Percentiles rank a stretch among this genome's conserved stretches.
These are phyloP conservation scores for Stylophora pistillata DNA, from an alignment of 64 coral and sea anemone genomes.

Conservation along the genomic window DNA sequence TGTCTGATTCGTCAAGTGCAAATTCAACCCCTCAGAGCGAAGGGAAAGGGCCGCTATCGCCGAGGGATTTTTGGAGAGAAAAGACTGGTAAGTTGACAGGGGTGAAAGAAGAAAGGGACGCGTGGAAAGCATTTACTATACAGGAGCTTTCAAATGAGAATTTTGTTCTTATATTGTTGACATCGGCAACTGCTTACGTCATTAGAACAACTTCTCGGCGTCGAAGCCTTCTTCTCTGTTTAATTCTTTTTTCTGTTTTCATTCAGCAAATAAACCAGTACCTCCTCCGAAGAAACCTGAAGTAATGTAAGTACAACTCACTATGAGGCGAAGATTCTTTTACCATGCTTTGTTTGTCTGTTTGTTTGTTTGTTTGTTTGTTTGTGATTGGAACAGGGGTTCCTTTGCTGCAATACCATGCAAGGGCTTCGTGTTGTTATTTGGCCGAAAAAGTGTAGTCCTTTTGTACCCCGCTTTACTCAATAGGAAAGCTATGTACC, in stretches of 20 bases:
- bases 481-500: too few relatives aligned
- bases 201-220: too few relatives aligned
- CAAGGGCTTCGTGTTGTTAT: too few relatives aligned
- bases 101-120: too few relatives aligned
- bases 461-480: too few relatives aligned
- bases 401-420: background rate
- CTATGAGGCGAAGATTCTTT: background rate
- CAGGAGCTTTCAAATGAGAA: too few relatives aligned
- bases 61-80: conserved; percentile 59
- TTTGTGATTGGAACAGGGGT: background rate
- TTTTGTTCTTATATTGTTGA: too few relatives aligned
- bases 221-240: background rate
- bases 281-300: conserved; percentile 58
- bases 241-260: background rate
- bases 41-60: conserved; percentile 20
- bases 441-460: too few relatives aligned
- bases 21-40: conserved; percentile 57
- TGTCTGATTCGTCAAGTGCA: conserved; percentile 56
- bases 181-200: too few relatives aligned
- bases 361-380: background rate
- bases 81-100: conserved; percentile 32
- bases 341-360: background rate
- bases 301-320: conserved; percentile 48
- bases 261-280: conserved; percentile 26
- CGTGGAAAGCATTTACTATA: too few relatives aligned